Percentiles rank a stretch among this genome's conserved stretches.
phyloP scores from a whole-genome alignment of 2,888 invertebrate genomes.

The Polymixis lichenea region DNA sequence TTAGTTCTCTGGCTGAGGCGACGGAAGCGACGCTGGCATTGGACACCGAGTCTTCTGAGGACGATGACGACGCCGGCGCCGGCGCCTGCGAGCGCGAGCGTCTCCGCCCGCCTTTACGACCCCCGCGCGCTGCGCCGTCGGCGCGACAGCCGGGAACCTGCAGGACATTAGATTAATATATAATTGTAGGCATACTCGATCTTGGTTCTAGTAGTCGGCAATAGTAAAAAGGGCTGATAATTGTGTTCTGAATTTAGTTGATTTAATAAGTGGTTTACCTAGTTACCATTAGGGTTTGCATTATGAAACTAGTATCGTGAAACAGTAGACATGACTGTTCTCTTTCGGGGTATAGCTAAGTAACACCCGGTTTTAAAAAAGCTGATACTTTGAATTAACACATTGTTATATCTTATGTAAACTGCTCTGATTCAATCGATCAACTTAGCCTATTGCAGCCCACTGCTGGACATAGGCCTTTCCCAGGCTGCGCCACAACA shows the following conservation, averaged over 20 bases:
- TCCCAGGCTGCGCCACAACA: too few species aligned
- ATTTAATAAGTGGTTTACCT: background rate
- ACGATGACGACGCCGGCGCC: conserved; percentile 85
- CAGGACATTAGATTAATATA: background rate
- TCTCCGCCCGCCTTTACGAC: conserved; percentile 82
- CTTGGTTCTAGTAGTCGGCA: background rate
- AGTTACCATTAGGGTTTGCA: background rate
- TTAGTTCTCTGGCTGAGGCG: conserved; percentile 84
- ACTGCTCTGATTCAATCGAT: too few species aligned
- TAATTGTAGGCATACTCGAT: background rate
- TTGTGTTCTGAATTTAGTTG: background rate
- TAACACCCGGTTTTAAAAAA: too few species aligned
- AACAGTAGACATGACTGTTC: too few species aligned
- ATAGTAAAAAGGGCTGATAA: background rate
- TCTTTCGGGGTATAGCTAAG: too few species aligned
- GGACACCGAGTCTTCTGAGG: conserved; percentile 84
- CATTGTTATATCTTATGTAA: too few species aligned
- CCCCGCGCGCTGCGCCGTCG: conserved; percentile 77
- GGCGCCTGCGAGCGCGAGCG: conserved; percentile 86
- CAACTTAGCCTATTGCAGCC: too few species aligned
- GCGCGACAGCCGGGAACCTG: conserved; percentile 85
- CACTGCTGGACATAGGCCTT: too few species aligned
- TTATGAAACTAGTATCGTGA: too few species aligned
- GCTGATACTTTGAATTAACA: too few species aligned
- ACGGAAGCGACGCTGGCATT: conserved; percentile 87